Conservation (phyloP, 2,113 vertebrate species). For the Eurypyga helias region DNA sequence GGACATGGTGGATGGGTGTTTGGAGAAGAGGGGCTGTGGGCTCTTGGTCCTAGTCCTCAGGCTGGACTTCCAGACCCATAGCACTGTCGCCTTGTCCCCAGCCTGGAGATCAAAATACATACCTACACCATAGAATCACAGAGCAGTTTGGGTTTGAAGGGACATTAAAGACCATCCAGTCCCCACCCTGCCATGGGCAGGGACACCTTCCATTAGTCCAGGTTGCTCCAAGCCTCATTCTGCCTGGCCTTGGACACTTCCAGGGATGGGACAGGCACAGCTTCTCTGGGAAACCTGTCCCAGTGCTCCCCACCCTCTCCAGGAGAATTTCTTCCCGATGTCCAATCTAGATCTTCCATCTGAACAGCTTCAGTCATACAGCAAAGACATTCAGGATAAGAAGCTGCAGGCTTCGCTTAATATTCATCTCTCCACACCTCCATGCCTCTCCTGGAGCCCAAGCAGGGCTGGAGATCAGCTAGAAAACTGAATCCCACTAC, state of each 20-base stretch:
- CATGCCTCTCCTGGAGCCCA: not conserved
- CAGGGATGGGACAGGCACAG: too few species aligned
- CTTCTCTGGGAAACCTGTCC: too few species aligned
- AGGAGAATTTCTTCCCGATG: too few species aligned
- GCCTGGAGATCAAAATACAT: not conserved
- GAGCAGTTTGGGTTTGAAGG: too few species aligned
- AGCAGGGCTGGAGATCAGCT: fast-evolving
- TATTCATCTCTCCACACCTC: not conserved
- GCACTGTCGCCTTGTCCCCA: not conserved
- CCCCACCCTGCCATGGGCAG: too few species aligned
- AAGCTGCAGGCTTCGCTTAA: not conserved
- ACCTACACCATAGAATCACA: too few species aligned
- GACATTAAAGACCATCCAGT: too few species aligned
- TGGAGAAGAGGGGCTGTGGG: not conserved
- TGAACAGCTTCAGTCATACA: not conserved
- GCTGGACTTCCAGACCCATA: not conserved
- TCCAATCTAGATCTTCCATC: not conserved
- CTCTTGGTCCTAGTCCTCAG: not conserved
- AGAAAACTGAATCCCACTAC: not conserved
- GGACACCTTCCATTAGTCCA: too few species aligned
- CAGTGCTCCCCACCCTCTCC: too few species aligned
- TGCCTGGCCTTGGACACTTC: too few species aligned
- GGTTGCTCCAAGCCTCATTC: too few species aligned
- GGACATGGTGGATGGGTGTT: not conserved
- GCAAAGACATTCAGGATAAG: not conserved